phyloP scores from a whole-genome alignment of 2,797 vertebrate genomes.

The Poeciliopsis turneri region DNA sequence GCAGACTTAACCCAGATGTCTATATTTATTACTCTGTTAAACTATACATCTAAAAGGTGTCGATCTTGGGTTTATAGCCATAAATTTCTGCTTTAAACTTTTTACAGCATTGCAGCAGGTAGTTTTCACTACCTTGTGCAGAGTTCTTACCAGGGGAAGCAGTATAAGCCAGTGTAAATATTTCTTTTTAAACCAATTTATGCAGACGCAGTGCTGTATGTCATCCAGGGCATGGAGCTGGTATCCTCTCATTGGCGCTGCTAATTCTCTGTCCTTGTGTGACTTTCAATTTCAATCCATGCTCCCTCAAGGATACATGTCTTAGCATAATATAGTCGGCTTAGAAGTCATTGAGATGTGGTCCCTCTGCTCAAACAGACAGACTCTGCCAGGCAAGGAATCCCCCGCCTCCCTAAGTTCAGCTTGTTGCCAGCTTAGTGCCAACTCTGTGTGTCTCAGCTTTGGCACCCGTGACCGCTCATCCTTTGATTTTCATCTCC shows the following conservation, averaged over 20 bases:
- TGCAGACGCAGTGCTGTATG: slow-evolving; percentile 32
- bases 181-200: slow-evolving; percentile 21
- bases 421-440: slow-evolving; percentile 51
- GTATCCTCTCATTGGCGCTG: slow-evolving; percentile 33
- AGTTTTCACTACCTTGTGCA: slow-evolving; percentile 9
- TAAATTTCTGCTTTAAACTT: slow-evolving; percentile 27
- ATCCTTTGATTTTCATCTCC: slow-evolving; percentile 56
- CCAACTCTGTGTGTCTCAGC: slow-evolving; percentile 51
- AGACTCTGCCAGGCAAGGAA: slow-evolving; percentile 42
- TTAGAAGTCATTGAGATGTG: slow-evolving; percentile 70
- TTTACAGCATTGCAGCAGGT: slow-evolving; percentile 10
- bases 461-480: slow-evolving; percentile 66
- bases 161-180: slow-evolving; percentile 18
- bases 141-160: slow-evolving; percentile 31
- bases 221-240: slow-evolving; percentile 30
- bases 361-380: slow-evolving; percentile 55
- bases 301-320: slow-evolving; percentile 73
- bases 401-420: slow-evolving; percentile 21
- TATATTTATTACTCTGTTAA: slow-evolving; percentile 57
- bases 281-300: slow-evolving; percentile 73
- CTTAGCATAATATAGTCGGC: slow-evolving; percentile 73
- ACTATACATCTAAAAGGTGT: slow-evolving; percentile 25
- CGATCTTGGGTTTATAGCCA: slow-evolving; percentile 25
- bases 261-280: slow-evolving; percentile 71
- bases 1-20: slow-evolving; percentile 49